Base-by-base conservation (phyloP, 2,797 vertebrate species). In the Smutsia gigantea region DNA sequence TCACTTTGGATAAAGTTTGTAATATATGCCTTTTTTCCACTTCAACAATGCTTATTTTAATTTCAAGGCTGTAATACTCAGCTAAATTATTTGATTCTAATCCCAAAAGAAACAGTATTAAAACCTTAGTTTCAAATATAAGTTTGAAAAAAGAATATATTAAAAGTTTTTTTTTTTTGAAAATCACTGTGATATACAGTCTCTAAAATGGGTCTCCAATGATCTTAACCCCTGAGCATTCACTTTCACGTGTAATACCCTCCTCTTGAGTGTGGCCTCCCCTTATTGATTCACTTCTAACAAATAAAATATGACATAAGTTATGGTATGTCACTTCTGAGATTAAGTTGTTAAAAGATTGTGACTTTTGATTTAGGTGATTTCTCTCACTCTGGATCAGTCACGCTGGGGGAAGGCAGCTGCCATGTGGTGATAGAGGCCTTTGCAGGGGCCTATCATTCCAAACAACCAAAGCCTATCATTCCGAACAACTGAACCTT, bases 21-120 rank as follows among this genome's bases (percentile, higher is more conserved):
- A 78, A 61, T 78, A 78, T 69, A 77, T 90, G 17, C 5, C 42
- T 81, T 92, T 69, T 68, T 96, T 31, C 31, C 55, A 66, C 49
- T 93, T 95, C 63, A 93, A 79, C 18, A 87, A 89, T 91, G 53
- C 4, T 53, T 59, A 74, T 74, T 96, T 94, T 94, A 91, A 92
- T 86, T 90, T 92, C 25, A 94, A 81, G 59, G 2, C 13, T 88
- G 71, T 1, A 53, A 0, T 69, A 42, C 84, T 92, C 53, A 64
- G 68, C 5, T 90, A 55, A 87, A 87, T 51, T 77, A 71, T 87
- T 90, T 95, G 46, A 74, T 39, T 55, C 25, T 37, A 74, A 7
- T 18, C 15, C 4, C 11, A 2, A 79, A 57, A 49, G 14, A 74
- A 95, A 66, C 1, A 57, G 0, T 31, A 53, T 88, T 64, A 72